phyloP scores from a whole-genome alignment of 1,140 invertebrate genomes.

The Drosophila parabipectinata region DNA sequence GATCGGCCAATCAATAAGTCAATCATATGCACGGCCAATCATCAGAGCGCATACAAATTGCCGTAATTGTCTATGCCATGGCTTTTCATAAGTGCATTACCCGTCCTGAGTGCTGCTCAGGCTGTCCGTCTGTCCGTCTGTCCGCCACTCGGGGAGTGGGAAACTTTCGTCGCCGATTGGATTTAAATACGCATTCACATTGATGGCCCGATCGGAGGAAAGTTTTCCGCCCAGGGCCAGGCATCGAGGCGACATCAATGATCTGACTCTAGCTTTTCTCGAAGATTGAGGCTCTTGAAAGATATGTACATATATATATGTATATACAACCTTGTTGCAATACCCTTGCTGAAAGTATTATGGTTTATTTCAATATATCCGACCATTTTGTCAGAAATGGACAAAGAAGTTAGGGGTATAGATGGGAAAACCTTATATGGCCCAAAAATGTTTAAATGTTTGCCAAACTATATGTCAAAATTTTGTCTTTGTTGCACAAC shows the following conservation, averaged over 20 bases:
- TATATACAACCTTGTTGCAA: background rate
- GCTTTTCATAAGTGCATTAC: slow-evolving; percentile 63
- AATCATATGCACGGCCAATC: slow-evolving; percentile 76
- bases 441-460: too few relatives aligned
- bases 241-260: slow-evolving; percentile 76
- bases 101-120: background rate
- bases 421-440: too few relatives aligned
- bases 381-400: too few relatives aligned
- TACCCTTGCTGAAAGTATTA: too few relatives aligned
- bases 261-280: slow-evolving; percentile 18
- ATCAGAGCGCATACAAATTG: slow-evolving; percentile 78
- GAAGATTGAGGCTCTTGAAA: slow-evolving; percentile 10
- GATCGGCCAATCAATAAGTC: slow-evolving; percentile 74
- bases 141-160: slow-evolving; percentile 13
- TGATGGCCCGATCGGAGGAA: slow-evolving; percentile 46
- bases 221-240: slow-evolving; percentile 52
- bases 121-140: background rate
- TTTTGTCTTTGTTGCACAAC: too few relatives aligned
- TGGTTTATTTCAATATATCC: too few relatives aligned
- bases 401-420: too few relatives aligned
- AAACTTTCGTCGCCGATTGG: slow-evolving; percentile 49
- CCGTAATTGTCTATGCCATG: slow-evolving; percentile 56
- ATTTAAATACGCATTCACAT: slow-evolving; percentile 69
- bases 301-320: background rate
- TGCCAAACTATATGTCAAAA: too few relatives aligned